Base-by-base conservation (phyloP, 2,888 invertebrate species). In the Steinernema hermaphroditum region DNA sequence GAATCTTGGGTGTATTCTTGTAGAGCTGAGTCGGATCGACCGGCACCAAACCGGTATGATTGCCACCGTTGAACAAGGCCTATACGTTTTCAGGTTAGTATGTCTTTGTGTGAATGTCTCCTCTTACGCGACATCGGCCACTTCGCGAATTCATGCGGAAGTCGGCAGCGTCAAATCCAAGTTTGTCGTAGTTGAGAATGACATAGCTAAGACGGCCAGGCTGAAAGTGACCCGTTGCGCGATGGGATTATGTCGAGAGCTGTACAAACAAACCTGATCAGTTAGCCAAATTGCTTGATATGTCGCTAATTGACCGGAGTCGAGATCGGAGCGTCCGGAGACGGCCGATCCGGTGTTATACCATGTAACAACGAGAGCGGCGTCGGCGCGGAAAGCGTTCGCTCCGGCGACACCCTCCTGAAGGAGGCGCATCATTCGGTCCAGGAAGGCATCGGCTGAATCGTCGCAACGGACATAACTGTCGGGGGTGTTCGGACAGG, bases 331-430 rank as follows among this genome's bases (percentile, higher is more conserved):
- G 72, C 85, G 72, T 44, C 85, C 85, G 0, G 85, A 84, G 37
- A 85, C 81, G n/a, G 85, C 85, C 9, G 85, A 84, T 9, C 84
- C 85, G 9, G 85, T 86, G 76, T 85, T 85, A 75, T 83, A 85
- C 97, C 96, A 97, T 0, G 96, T 96, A 72, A 93, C 91, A 74
- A 94, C 92, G 74, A 93, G 89, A 1, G 92, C 93, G 86, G 94
- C 94, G 86, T 94, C 94, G 0, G 96, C 94, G 79, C 91, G 90
- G 88, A 96, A 97, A 0, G 92, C 92, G 46, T 93, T 92, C 0
- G 94, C 92, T 0, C 96, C 96, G n/a, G 87, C 93, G 27, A 96
- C 93, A 9, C 94, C 94, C 80, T 92, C 91, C 12, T 79, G 76
- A 43, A 82, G 72, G 76, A 78, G 77, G 37, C 78, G 69, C 80